These are phyloP conservation scores for Ectemnius continuus DNA, from an alignment of 2,888 invertebrate species.

Conservation along the genomic window DNA sequence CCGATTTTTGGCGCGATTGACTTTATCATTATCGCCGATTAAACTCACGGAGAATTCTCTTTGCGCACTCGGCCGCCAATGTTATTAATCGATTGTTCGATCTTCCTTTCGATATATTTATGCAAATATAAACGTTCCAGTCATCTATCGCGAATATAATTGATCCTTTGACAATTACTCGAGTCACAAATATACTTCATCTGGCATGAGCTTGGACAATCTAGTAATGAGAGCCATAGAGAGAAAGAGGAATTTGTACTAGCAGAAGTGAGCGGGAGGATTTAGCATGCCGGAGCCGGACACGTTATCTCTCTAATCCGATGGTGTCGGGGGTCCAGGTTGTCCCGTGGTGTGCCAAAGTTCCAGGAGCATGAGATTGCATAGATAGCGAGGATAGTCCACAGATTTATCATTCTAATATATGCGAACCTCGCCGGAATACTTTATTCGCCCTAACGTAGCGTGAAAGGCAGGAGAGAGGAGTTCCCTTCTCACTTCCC, in stretches of 20 bases:
- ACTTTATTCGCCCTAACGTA: constrained; percentile 24
- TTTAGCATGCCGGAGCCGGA: constrained; percentile 39
- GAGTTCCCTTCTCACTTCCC: not conserved
- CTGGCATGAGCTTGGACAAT: no score
- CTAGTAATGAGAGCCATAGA: no score
- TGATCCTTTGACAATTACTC: no score
- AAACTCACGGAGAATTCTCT: not conserved
- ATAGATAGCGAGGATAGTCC: constrained; percentile 51
- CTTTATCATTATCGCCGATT: constrained; percentile 4
- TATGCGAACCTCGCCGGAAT: constrained; percentile 52
- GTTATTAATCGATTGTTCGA: constrained; percentile 5
- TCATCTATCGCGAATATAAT: no score
- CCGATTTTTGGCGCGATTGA: constrained; percentile 6
- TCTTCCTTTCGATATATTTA: constrained; percentile 7
- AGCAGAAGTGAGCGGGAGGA: not conserved
- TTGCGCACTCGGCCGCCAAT: not conserved
- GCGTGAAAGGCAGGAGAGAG: no score
- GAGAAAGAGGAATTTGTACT: no score
- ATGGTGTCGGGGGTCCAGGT: constrained; percentile 48
- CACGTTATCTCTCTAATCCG: constrained; percentile 55
- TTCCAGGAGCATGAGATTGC: constrained; percentile 53
- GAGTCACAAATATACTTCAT: no score
- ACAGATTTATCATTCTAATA: constrained; percentile 52
- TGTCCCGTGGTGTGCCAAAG: constrained; percentile 41
- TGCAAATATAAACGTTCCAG: not conserved